Conservation (phyloP, 2,113 vertebrate species). For the Tupaia tana region DNA sequence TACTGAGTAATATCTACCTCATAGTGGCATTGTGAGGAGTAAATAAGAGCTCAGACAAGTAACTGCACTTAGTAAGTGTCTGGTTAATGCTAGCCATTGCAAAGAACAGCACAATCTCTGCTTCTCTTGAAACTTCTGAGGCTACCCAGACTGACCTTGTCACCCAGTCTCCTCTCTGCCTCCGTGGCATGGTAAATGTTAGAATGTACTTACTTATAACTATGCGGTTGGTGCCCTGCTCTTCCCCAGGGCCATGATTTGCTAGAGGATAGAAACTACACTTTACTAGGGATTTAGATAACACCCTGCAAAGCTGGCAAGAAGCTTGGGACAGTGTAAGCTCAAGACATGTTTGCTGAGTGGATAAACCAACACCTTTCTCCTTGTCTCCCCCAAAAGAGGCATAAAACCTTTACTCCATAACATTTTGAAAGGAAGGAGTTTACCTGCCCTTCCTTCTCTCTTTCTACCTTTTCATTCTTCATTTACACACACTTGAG, state of each 20-base stretch:
- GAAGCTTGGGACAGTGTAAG: not conserved
- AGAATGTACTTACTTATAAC: not conserved
- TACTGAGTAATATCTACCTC: not conserved
- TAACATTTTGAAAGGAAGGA: not conserved
- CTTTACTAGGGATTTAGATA: not conserved
- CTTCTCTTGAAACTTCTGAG: not conserved
- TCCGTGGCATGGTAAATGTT: not conserved
- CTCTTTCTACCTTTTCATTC: not conserved
- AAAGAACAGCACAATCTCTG: not conserved
- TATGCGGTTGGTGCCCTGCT: not conserved
- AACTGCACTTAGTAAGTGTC: not conserved
- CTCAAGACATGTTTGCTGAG: not conserved
- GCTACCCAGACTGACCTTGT: not conserved
- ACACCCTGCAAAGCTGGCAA: not conserved
- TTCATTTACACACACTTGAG: not conserved
- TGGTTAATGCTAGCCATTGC: not conserved
- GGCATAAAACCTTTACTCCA: not conserved
- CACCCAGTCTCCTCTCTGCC: not conserved
- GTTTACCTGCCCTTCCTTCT: not conserved
- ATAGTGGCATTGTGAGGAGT: not conserved
- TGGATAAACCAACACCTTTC: not conserved
- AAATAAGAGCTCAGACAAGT: not conserved
- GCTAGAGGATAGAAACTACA: not conserved
- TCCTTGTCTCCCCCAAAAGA: not conserved
- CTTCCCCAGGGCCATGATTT: not conserved